phyloP scores from a whole-genome alignment of 64 coral and sea anemone species.

The Actinia equina region DNA sequence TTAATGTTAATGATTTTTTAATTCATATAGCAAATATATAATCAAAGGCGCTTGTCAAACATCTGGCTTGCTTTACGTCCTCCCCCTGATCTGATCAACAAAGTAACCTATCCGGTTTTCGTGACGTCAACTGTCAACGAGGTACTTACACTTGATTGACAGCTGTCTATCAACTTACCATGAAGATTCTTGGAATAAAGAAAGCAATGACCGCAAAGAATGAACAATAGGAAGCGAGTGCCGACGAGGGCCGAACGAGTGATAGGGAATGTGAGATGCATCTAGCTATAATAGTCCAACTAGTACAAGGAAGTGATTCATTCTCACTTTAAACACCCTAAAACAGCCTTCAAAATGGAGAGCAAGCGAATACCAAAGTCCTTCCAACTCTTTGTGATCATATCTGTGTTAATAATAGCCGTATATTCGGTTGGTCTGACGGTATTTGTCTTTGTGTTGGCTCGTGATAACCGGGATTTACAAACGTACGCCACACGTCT shows the following conservation, averaged over 20 bases:
- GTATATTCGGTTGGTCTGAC: slow-evolving; percentile 31
- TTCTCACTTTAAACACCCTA: not conserved
- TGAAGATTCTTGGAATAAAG: slow-evolving; percentile 18
- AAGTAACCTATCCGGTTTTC: not conserved
- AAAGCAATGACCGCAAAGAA: slow-evolving; percentile 14
- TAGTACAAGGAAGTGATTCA: not conserved
- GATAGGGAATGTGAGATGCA: not conserved
- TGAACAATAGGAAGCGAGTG: slow-evolving; percentile 23
- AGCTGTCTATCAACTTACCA: not conserved
- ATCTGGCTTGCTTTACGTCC: not conserved
- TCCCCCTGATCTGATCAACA: not conserved
- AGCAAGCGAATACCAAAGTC: not conserved
- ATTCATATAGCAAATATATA: too few relatives aligned
- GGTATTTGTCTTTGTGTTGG: not conserved
- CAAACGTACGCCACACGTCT: not conserved
- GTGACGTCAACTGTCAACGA: not conserved
- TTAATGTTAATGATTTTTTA: not conserved
- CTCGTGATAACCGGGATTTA: slow-evolving; percentile 12
- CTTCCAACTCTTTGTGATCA: not conserved
- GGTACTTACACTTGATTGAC: slow-evolving; percentile 6
- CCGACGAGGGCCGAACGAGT: not conserved
- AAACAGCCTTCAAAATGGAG: slow-evolving; percentile 9
- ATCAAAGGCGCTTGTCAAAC: too few relatives aligned
- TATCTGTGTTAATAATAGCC: slow-evolving; percentile 11
- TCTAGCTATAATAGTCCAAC: not conserved